Percentiles rank a stretch among this genome's conserved stretches.
phyloP scores from a whole-genome alignment of 2,888 invertebrate species.

The Apotomis betuletana region DNA sequence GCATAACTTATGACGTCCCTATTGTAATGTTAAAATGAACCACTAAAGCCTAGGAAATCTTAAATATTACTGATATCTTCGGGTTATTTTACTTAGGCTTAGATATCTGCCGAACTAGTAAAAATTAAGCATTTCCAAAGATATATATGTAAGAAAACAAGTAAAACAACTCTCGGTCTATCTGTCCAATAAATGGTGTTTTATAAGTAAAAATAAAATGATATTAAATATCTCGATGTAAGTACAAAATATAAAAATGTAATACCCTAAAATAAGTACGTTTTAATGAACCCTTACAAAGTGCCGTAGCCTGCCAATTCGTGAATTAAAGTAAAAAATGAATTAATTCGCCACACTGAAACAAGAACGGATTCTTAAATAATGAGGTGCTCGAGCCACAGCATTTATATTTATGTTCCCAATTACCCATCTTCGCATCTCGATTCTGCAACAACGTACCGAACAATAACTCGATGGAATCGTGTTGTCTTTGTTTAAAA shows the following conservation, averaged over 20 bases:
- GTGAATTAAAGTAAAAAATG: conserved; percentile 21
- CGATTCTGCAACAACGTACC: neutral
- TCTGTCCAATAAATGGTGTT: too few relatives aligned
- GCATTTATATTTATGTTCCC: conserved; percentile 17
- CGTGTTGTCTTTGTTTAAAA: conserved; percentile 15
- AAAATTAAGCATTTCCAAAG: too few relatives aligned
- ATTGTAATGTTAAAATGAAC: too few relatives aligned
- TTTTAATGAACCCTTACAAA: neutral
- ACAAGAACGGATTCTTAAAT: conserved; percentile 75
- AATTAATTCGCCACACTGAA: conserved; percentile 47
- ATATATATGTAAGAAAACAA: too few relatives aligned
- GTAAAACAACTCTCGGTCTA: neutral
- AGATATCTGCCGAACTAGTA: too few relatives aligned
- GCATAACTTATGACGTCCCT: too few relatives aligned
- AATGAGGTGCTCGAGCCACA: conserved; percentile 69
- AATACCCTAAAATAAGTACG: neutral
- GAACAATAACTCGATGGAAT: neutral
- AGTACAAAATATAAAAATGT: neutral
- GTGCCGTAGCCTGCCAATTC: conserved; percentile 13
- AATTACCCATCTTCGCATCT: conserved; percentile 29
- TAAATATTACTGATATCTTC: too few relatives aligned
- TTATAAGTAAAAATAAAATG: too few relatives aligned
- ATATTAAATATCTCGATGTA: neutral
- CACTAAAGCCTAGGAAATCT: too few relatives aligned
- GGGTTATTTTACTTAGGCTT: too few relatives aligned